Evolutionary conservation across 2,888 invertebrate species (phyloP).

Genomic region (Hedya salicella): DNA sequence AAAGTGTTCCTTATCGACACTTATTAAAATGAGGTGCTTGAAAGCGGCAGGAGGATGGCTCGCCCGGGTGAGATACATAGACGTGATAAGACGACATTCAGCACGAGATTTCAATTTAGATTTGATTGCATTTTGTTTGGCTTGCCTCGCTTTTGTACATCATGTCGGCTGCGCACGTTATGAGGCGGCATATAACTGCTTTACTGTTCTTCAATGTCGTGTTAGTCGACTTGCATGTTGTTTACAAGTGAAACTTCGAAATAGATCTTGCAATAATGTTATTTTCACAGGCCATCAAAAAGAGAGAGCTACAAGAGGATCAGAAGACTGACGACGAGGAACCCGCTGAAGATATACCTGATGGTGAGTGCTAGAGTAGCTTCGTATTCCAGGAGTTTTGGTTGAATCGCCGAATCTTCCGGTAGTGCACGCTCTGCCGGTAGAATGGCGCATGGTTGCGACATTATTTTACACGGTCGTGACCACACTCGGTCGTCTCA

Average conservation of each 20-base stretch:
- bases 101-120: slow-evolving; percentile 80
- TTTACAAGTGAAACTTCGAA: slow-evolving; percentile 41
- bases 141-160: slow-evolving; percentile 69
- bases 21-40: slow-evolving; percentile 82
- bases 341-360: slow-evolving; percentile 68
- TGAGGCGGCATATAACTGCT: slow-evolving; percentile 56
- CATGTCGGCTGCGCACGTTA: slow-evolving; percentile 59
- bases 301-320: slow-evolving; percentile 74
- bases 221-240: slow-evolving; percentile 53
- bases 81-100: slow-evolving; percentile 71
- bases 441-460: slow-evolving; percentile 65
- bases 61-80: slow-evolving; percentile 79
- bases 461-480: slow-evolving; percentile 76
- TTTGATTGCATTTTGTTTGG: slow-evolving; percentile 71
- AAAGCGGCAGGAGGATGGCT: slow-evolving; percentile 82
- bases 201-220: slow-evolving; percentile 55
- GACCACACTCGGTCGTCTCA: slow-evolving; percentile 67
- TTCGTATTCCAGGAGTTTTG: slow-evolving; percentile 24
- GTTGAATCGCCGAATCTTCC: slow-evolving; percentile 19
- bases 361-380: slow-evolving; percentile 66
- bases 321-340: slow-evolving; percentile 78
- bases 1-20: slow-evolving; percentile 64
- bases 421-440: slow-evolving; percentile 57
- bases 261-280: slow-evolving; percentile 50
- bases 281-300: slow-evolving; percentile 80